Conservation (phyloP, 2,797 vertebrate genomes). For the Hirundo rustica region DNA sequence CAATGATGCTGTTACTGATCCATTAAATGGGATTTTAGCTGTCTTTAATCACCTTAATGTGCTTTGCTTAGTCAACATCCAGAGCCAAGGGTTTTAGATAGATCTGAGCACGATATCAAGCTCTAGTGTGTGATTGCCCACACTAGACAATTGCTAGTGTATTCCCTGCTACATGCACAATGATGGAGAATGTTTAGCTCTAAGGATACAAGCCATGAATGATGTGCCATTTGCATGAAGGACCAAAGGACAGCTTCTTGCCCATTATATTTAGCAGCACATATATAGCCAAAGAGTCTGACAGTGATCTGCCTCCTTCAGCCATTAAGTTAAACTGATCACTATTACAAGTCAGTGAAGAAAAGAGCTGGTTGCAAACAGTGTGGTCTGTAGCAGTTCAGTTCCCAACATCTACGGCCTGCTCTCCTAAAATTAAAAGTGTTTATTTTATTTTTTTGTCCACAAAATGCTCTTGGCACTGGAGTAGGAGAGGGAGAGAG, state of each 20-base stretch:
- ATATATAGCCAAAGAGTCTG: not conserved
- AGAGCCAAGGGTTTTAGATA: not conserved
- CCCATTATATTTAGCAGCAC: not conserved
- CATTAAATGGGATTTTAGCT: not conserved
- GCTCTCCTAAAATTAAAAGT: not conserved
- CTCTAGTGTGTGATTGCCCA: not conserved
- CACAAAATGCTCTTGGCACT: not conserved
- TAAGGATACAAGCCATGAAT: not conserved
- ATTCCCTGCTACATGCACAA: not conserved
- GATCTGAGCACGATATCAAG: not conserved
- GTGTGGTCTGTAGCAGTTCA: not conserved
- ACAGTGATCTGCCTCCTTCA: not conserved
- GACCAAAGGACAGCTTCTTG: not conserved
- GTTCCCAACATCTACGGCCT: not conserved
- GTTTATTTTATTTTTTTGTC: not conserved
- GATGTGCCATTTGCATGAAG: not conserved
- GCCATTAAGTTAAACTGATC: not conserved
- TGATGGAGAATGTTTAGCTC: not conserved
- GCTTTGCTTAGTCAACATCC: not conserved
- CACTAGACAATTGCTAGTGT: not conserved
- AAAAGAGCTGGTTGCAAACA: not conserved
- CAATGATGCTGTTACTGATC: not conserved
- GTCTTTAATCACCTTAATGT: not conserved
- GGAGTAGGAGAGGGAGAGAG: not conserved
- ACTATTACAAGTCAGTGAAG: not conserved